Conservation (phyloP, 1,140 invertebrate genomes). For the Hestina assimilis region DNA sequence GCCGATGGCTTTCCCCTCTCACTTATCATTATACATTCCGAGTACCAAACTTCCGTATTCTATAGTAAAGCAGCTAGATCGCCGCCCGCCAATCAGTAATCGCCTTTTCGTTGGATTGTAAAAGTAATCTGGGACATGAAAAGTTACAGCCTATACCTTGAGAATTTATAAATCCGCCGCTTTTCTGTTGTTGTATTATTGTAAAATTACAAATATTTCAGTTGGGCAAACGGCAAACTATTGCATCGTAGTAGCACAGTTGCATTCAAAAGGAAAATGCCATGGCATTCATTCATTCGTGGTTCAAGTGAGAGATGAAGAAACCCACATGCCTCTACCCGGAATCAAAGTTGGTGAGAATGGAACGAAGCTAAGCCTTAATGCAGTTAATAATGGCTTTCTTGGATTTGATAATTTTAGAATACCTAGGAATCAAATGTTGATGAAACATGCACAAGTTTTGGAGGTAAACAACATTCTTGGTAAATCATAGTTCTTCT, state of each 20-base stretch:
- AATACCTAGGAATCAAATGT: slow-evolving; percentile 93
- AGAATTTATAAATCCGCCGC: neutral
- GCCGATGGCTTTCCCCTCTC: too few relatives aligned
- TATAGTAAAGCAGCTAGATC: too few relatives aligned
- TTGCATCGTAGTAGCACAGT: slow-evolving; percentile 92
- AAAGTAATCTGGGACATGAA: too few relatives aligned
- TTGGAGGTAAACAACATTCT: slow-evolving; percentile 73
- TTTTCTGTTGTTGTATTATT: neutral
- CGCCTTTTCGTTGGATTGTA: too few relatives aligned
- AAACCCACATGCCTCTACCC: slow-evolving; percentile 90
- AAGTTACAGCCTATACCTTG: too few relatives aligned
- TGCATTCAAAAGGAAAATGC: slow-evolving; percentile 90
- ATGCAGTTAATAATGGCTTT: slow-evolving; percentile 94
- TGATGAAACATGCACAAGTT: slow-evolving; percentile 96
- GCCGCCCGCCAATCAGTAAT: too few relatives aligned
- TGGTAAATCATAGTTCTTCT: neutral
- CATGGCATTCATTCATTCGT: slow-evolving; percentile 95
- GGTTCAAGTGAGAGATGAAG: slow-evolving; percentile 91
- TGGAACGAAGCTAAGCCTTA: slow-evolving; percentile 94
- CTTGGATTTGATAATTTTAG: slow-evolving; percentile 90
- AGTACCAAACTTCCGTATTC: too few relatives aligned
- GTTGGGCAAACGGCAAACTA: slow-evolving; percentile 96
- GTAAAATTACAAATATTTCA: slow-evolving; percentile 64
- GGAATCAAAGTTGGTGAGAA: slow-evolving; percentile 96
- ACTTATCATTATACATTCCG: too few relatives aligned